Evolutionary conservation across 2,113 vertebrate genomes (phyloP).

Genomic region (Delphinapterus leucas): DNA sequence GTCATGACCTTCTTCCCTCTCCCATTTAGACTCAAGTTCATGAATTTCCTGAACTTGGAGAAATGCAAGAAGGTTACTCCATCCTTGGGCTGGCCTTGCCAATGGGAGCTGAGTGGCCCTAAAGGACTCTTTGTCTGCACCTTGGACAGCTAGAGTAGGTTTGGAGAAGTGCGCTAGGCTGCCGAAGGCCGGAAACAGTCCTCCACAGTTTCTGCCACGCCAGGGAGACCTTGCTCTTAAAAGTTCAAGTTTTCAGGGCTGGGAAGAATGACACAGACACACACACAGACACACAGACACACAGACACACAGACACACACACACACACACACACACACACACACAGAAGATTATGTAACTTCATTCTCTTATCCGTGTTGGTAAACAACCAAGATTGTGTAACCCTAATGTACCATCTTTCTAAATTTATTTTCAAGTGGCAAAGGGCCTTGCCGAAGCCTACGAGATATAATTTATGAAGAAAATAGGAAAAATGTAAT

Average conservation of each 20-base stretch:
- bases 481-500: background rate
- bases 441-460: background rate
- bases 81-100: background rate
- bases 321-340: background rate
- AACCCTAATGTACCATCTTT: background rate
- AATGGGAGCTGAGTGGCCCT: background rate
- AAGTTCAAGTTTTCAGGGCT: background rate
- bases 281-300: background rate
- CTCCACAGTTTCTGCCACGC: background rate
- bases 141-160: background rate
- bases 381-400: background rate
- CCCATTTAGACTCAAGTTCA: background rate
- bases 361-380: background rate
- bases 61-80: background rate
- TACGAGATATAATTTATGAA: background rate
- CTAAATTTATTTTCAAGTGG: background rate
- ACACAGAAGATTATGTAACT: background rate
- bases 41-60: background rate
- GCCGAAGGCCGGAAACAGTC: background rate
- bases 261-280: background rate
- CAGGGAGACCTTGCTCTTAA: background rate
- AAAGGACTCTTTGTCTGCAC: background rate
- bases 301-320: background rate
- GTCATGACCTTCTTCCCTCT: too few relatives aligned
- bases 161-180: background rate